Evolutionary conservation across 2,888 invertebrate species (phyloP), one percentile per base, ranked within the genome.

Genomic region (Ditula angustiorana): DNA sequence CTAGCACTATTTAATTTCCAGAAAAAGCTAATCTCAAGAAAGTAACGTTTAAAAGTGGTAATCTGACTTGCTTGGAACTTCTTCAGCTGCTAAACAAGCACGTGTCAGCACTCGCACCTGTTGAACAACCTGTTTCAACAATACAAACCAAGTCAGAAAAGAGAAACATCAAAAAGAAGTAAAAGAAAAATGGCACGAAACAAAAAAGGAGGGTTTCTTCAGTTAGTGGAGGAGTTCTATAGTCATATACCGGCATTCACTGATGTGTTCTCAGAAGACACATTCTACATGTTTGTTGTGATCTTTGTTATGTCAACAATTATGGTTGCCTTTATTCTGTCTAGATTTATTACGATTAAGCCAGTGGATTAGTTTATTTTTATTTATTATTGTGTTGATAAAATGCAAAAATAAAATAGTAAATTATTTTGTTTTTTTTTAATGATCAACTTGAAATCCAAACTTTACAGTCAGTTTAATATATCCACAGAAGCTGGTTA

Each of bases 251-350:
- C 99, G 69, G 96, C 98, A 64, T 99, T 99, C 81, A 97, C 98
- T 1, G 99, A 99, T 90, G 93, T 99, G 50, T 99, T 99, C 87
- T 99, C 99, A 72, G 99, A 99, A 93, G 99, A 99, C 83, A 96
- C 98, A 49, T 99, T 99, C 94, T 99, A 99, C 87, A 95, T 97
- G 74, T 98, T 98, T 91, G 98, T 96, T 61, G 93, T 95, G 61
- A 95, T 96, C 81, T 96, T 98, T 90, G 96, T 97, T 44, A 83
- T 96, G 61, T 95, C 95, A 70, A 97, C 98, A 28, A 90, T 98
- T 77, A 77, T 97, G 69, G 90, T 97, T 74, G 97, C 96, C 67
- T 95, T 98, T 85, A 94, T 98, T 77, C 89, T 98, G 69, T 98
- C 99, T 67, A 95, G 96, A 86, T 98, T 96, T 90, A 95, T 98